A percentile compares a stretch with the other conserved stretches of the same genome.
phyloP scores from a whole-genome alignment of 2,888 invertebrate genomes.

The Limnephilus lunatus region DNA sequence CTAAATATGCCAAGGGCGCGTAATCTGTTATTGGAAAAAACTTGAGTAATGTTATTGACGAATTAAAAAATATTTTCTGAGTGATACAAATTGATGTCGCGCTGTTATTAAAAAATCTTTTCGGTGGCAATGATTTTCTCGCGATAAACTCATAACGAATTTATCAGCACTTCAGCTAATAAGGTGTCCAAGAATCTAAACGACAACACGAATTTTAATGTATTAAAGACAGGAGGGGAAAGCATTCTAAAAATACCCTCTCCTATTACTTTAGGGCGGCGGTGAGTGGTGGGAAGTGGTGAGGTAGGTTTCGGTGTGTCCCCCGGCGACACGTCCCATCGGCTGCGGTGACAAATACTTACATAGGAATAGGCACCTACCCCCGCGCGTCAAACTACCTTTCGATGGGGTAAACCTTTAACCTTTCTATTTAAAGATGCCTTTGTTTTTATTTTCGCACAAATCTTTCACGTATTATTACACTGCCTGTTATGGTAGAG shows the following conservation, averaged over 20 bases:
- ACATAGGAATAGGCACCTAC: background rate
- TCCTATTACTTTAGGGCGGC: background rate
- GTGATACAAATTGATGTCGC: background rate
- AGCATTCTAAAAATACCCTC: conserved; percentile 34
- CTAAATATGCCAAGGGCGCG: background rate
- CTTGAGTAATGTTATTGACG: background rate
- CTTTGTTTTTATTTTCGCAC: background rate
- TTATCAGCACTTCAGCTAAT: conserved; percentile 4
- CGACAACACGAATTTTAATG: background rate
- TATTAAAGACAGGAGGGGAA: background rate
- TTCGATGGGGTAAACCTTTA: background rate
- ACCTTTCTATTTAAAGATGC: conserved; percentile 7
- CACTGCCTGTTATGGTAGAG: background rate
- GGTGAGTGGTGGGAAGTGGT: conserved; percentile 22
- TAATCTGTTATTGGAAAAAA: background rate
- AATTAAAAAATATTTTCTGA: background rate
- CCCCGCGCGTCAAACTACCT: background rate
- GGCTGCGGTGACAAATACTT: conserved; percentile 18
- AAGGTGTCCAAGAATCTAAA: conserved; percentile 18
- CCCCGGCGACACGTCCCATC: conserved; percentile 15
- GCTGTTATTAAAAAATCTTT: background rate
- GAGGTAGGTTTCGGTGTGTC: conserved; percentile 9
- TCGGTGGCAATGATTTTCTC: background rate
- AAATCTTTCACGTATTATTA: background rate
- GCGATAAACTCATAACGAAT: background rate